Conservation (phyloP, 1,140 invertebrate genomes). For the Ceratosolen solmsi region DNA sequence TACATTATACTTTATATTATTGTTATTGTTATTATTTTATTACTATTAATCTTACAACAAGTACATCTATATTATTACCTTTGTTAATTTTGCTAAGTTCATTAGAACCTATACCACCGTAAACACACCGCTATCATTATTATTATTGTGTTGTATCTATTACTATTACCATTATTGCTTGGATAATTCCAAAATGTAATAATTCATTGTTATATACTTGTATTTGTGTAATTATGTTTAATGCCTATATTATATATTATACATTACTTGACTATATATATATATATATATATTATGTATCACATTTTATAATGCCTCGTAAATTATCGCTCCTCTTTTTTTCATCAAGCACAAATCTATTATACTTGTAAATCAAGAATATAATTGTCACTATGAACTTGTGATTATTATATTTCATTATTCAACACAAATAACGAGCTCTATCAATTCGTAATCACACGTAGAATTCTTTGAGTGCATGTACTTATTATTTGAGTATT, state of each 20-base stretch:
- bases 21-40: conserved; percentile 55
- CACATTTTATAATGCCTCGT: conserved; percentile 35
- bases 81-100: conserved; percentile 47
- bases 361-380: background rate
- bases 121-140: conserved; percentile 28
- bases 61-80: conserved; percentile 43
- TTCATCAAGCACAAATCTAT: conserved; percentile 5
- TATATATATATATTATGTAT: too few species aligned
- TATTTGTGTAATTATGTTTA: conserved; percentile 61
- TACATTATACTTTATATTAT: conserved; percentile 56
- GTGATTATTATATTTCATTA: conserved; percentile 7
- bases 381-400: too few species aligned
- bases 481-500: conserved; percentile 14
- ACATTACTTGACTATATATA: conserved; percentile 28
- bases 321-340: conserved; percentile 33
- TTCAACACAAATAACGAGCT: background rate
- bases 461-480: conserved; percentile 22
- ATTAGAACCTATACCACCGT: conserved; percentile 31
- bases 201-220: conserved; percentile 55
- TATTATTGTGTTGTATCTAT: conserved; percentile 41
- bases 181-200: conserved; percentile 41
- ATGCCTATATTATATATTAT: conserved; percentile 55
- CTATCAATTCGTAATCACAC: background rate
- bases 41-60: conserved; percentile 50
- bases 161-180: conserved; percentile 42